Percentiles rank a stretch among this genome's conserved stretches.
Conservation (phyloP, 2,888 invertebrate genomes). For the Lampropteryx suffumata region DNA sequence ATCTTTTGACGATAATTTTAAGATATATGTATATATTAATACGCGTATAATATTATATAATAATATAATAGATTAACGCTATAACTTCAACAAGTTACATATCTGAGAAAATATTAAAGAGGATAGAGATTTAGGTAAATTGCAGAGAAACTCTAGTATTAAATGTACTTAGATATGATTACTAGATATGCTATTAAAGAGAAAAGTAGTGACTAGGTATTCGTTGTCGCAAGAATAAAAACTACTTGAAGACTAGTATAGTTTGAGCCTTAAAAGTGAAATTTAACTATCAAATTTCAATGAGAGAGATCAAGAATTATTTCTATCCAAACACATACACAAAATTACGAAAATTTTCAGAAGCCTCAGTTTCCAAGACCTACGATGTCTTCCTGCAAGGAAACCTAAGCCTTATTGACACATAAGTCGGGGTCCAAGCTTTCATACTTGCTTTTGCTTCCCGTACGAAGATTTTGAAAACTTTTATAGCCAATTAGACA, state of each 20-base stretch:
- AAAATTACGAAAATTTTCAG: slow-evolving; percentile 38
- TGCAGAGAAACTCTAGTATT: slow-evolving; percentile 34
- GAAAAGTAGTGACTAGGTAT: slow-evolving; percentile 54
- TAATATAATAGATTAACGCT: too few relatives aligned
- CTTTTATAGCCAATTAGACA: slow-evolving; percentile 30
- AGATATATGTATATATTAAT: too few relatives aligned
- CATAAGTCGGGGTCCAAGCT: slow-evolving; percentile 38
- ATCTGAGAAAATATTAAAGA: not conserved
- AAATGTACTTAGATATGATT: slow-evolving; percentile 66
- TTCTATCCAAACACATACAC: slow-evolving; percentile 61
- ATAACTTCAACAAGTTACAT: not conserved
- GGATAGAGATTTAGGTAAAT: slow-evolving; percentile 18
- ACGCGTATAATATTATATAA: too few relatives aligned
- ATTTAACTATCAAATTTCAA: slow-evolving; percentile 52
- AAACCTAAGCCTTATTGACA: slow-evolving; percentile 39
- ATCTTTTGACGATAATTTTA: too few relatives aligned
- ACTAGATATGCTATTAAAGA: slow-evolving; percentile 72
- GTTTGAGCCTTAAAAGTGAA: slow-evolving; percentile 46
- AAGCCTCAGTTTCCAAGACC: slow-evolving; percentile 1
- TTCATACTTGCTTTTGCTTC: slow-evolving; percentile 25
- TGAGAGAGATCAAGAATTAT: slow-evolving; percentile 58
- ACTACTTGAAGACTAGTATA: slow-evolving; percentile 55
- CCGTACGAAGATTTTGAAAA: slow-evolving; percentile 24
- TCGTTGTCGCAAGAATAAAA: slow-evolving; percentile 64
- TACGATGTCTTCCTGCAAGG: too few relatives aligned